Evolutionary conservation across 1,140 invertebrate species (phyloP), one percentile per base, ranked within the genome.

Genomic region (Drosophila kohkoa): DNA sequence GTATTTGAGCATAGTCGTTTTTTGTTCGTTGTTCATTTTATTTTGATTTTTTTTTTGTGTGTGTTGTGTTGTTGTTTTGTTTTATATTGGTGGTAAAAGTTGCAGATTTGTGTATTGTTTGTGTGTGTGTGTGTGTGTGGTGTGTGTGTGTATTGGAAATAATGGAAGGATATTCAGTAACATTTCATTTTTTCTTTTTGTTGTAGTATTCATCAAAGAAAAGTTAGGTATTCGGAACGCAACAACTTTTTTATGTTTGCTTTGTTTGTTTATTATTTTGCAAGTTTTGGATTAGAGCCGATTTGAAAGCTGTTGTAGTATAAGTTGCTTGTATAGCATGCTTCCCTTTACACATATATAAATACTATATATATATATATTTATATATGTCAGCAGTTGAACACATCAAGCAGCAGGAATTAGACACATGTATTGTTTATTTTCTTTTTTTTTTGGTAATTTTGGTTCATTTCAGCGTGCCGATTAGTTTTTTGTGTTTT

Each of bases 91-190:
- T 73, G 76, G 76, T 70, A 82, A 67, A 82, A 78, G 78, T 81
- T 82, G 70, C 57, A 73, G 64, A 73, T 60, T 63, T 75, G 51
- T 60, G 54, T 77, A 7, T 13, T 51, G 49, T 51, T 48, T 75
- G 72, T 80, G 76, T 80, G 62, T 75, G 63, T 64, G 69, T 74
- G 57, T 46, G 30, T 71, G 46, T 59, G 58, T 77, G 20, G 58
- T 66, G 63, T 75, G 32, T 63, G 54, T 71, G 73, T 77, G 62
- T 81, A 75, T 81, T 85, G 88, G 83, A 90, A 90, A 91, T 86
- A 91, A 91, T 91, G 89, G 89, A 91, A 91, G 89, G 89, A 91
- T 89, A 91, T 91, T 91, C 83, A 91, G 81, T 91, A 91, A 86
- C 79, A 85, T 81, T 88, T 88, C 85, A 88, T 80, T 83, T 59